Evolutionary conservation across 2,797 vertebrate genomes (phyloP).

Genomic region (Neoniphon sammara): DNA sequence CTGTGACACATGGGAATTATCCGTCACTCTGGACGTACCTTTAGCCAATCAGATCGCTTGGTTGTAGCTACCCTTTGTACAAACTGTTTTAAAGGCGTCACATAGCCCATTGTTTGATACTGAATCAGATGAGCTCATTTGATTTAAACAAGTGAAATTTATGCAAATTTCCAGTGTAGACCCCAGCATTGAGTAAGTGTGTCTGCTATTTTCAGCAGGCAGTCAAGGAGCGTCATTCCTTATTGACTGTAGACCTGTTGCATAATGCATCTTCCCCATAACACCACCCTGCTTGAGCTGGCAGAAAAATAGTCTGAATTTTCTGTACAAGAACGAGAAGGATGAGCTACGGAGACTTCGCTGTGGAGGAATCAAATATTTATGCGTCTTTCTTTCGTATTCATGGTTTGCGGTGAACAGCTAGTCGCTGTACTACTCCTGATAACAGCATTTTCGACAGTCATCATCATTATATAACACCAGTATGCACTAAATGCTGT

Average conservation of each 20-base stretch:
- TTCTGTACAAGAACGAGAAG: conserved; percentile 51
- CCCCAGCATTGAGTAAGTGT: conserved; percentile 14
- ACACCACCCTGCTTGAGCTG: conserved; percentile 25
- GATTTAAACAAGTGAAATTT: conserved; percentile 4
- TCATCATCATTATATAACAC: conserved; percentile 1
- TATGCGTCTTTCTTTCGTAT: conserved; percentile 62
- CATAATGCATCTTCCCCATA: conserved; percentile 61
- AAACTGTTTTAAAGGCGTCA: not conserved
- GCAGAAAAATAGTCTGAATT: conserved; percentile 30
- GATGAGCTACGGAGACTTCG: conserved; percentile 65
- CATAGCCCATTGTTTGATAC: not conserved
- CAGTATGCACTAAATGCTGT: conserved; percentile 17
- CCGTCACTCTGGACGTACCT: not conserved
- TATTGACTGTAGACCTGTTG: conserved; percentile 66
- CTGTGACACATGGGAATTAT: not conserved
- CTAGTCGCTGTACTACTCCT: conserved; percentile 41
- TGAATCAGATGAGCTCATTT: not conserved
- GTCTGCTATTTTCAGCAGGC: conserved; percentile 52
- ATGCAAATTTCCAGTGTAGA: conserved; percentile 31
- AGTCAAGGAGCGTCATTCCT: conserved; percentile 45
- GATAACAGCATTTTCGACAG: conserved; percentile 40
- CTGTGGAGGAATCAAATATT: conserved; percentile 74
- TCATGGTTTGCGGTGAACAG: conserved; percentile 56
- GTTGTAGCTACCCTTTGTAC: not conserved
- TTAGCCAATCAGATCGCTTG: not conserved